Evolutionary conservation across 2,113 vertebrate species (phyloP).

Genomic region (Cricetomys ansorgei): DNA sequence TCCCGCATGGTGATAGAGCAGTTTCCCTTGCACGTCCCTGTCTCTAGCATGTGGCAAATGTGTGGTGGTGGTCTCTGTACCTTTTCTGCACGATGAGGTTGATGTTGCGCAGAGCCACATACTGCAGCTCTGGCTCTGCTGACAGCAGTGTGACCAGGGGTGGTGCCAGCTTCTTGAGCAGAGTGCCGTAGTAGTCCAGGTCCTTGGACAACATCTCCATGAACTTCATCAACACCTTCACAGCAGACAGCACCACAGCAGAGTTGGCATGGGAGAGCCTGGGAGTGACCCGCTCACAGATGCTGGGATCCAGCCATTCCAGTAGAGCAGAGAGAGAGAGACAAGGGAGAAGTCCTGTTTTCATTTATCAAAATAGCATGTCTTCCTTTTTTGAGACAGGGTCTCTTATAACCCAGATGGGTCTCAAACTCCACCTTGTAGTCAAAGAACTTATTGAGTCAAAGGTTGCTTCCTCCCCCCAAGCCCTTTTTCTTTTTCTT

Average conservation of each 20-base stretch:
- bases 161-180: slow-evolving; percentile 98
- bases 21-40: neutral
- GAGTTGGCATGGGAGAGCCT: slow-evolving; percentile 98
- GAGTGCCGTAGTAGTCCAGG: slow-evolving; percentile 96
- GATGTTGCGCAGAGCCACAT: slow-evolving; percentile 98
- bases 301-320: slow-evolving; percentile 85
- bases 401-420: neutral
- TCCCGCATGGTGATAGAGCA: neutral
- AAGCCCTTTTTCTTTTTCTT: neutral
- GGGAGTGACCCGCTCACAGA: slow-evolving; percentile 98
- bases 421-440: neutral
- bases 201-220: slow-evolving; percentile 99
- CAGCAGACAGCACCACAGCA: slow-evolving; percentile 96
- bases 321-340: neutral
- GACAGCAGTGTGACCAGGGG: slow-evolving; percentile 97
- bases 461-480: neutral
- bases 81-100: slow-evolving; percentile 99
- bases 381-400: neutral
- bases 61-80: slow-evolving; percentile 74
- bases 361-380: slow-evolving; percentile 45
- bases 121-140: slow-evolving; percentile 97
- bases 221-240: slow-evolving; percentile 99
- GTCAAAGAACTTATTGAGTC: neutral
- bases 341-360: neutral
- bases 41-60: fast-evolving